Base-by-base conservation (phyloP, 2,797 vertebrate genomes). In the Hippopotamyrus pictus region DNA sequence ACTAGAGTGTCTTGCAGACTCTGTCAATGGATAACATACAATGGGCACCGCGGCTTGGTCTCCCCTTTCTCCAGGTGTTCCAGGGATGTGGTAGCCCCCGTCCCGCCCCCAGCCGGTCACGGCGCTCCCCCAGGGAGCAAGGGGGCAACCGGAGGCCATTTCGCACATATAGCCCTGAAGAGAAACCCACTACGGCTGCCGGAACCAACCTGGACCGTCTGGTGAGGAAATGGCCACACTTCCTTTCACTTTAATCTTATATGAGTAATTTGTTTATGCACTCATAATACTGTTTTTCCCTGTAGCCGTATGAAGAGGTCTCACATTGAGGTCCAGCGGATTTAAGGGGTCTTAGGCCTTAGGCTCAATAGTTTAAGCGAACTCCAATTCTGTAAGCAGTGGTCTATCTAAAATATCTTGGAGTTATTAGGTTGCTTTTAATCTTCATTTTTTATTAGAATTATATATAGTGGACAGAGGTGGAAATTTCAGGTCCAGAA, bases 171-270 rank as follows among this genome's bases (percentile, higher is more conserved):
- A 95, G 91, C 3, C 95, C 95, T 0, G 95, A 97, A 89, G 97
- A 97, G 92, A 96, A 95, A 84, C 97, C 97, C 41, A 97, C 97
- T 29, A 97, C 96, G 0, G 97, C 97, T 0, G 96, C 95, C 0
- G 96, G 97, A 88, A 97, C 96, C 86, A 97, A 97, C 93, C 93
- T 98, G 93, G 97, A 97, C 92, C 92, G 96, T 51, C 95, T 98
- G 95, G 97, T 98, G 92, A 94, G 96, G 73, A 12, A 7, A 29
- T 1, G 29, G 50, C 11, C 57, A 37, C 12, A 37, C 29, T 69
- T 69, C 19, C 17, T 41, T 44, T 79, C 44, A 79, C 17, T n/a
- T 19, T n/a, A 79, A 19, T 19, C 22, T 41, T 79, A 44, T 8
- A 79, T 44, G 37, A 41, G 73, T 79, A 44, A 79, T 44, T 7